Conservation (phyloP, 1,140 invertebrate genomes). For the Idris sp. region DNA sequence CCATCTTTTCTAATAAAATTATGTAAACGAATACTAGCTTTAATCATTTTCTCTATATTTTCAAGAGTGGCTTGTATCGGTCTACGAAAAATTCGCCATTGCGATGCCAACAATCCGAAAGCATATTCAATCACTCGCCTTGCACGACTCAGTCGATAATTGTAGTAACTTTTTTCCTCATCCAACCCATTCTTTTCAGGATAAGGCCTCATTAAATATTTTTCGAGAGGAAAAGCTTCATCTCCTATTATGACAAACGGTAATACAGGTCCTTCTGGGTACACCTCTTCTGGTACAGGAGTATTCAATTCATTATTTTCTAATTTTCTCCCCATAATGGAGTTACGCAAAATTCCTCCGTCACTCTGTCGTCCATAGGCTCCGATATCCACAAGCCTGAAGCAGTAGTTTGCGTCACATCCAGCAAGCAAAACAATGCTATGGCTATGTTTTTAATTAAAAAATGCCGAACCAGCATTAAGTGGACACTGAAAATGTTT, state of each 20-base stretch:
- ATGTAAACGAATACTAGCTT: constrained; percentile 13
- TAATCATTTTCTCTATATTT: constrained; percentile 10
- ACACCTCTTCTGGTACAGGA: constrained; percentile 61
- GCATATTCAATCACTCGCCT: constrained; percentile 72
- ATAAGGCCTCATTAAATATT: constrained; percentile 76
- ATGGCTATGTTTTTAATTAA: constrained; percentile 22
- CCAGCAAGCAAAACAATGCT: constrained; percentile 28
- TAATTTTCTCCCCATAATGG: constrained; percentile 5
- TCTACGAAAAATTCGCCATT: constrained; percentile 71
- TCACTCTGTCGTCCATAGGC: constrained; percentile 31
- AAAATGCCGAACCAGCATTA: constrained; percentile 34
- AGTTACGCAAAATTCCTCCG: constrained; percentile 23
- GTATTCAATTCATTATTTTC: constrained; percentile 16
- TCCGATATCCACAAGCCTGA: constrained; percentile 11
- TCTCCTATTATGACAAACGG: constrained; percentile 73
- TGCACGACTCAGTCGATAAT: constrained; percentile 73
- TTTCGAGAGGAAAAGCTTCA: constrained; percentile 75
- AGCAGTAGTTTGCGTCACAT: constrained; percentile 24
- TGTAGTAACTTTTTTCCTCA: constrained; percentile 58
- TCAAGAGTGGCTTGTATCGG: constrained; percentile 21
- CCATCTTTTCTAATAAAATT: constrained; percentile 7
- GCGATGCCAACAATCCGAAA: constrained; percentile 74
- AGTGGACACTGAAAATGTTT: constrained; percentile 16
- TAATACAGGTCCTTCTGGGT: constrained; percentile 62
- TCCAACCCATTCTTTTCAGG: constrained; percentile 42